Evolutionary conservation across 2,113 vertebrate genomes (phyloP).

Genomic region (Bucco capensis): DNA sequence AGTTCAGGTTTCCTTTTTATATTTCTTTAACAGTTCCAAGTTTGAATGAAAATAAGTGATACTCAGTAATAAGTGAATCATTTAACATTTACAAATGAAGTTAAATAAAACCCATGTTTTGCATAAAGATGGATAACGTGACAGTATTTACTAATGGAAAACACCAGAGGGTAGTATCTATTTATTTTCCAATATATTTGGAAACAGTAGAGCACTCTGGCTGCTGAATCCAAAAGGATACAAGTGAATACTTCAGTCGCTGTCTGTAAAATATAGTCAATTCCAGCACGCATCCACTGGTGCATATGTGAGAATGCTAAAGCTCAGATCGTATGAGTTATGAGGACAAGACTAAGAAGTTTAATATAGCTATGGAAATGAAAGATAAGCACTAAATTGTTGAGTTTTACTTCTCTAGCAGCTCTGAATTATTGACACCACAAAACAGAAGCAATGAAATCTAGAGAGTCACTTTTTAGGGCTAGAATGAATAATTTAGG

Average conservation of each 20-base stretch:
- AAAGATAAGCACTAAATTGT: neutral
- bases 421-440: constrained; percentile 57
- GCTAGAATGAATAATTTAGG: constrained; percentile 54
- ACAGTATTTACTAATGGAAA: constrained; percentile 49
- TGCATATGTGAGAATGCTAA: neutral
- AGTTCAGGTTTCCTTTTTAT: neutral
- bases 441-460: constrained; percentile 5
- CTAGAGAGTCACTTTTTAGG: constrained; percentile 8
- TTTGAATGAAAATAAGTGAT: neutral
- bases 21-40: neutral
- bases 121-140: neutral
- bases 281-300: neutral
- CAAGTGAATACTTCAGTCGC: neutral
- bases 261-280: neutral
- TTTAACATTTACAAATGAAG: neutral
- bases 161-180: constrained; percentile 72
- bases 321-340: neutral
- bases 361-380: neutral
- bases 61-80: neutral
- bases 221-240: neutral
- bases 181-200: constrained; percentile 52
- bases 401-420: neutral
- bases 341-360: neutral
- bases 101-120: neutral
- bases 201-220: neutral